Evolutionary conservation across 2,797 vertebrate genomes (phyloP), one percentile per base, ranked within the genome.

Genomic region (Gila robusta): DNA sequence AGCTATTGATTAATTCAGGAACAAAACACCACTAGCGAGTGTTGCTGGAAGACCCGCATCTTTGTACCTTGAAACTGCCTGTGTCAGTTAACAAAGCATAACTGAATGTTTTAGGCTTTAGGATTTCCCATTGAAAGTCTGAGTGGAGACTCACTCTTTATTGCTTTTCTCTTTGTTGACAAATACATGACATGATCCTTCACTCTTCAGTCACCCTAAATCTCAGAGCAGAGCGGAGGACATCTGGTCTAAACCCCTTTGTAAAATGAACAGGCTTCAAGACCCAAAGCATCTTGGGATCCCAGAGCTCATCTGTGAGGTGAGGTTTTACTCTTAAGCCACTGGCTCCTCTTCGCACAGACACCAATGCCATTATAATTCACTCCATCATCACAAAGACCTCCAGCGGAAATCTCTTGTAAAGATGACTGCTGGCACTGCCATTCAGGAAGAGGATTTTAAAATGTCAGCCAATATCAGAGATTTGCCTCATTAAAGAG

Each of bases 401-500:
- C 91, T 91, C 93, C 90, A 90, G 77, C 88, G 78, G 91, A 92
- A 93, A 95, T 94, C 94, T 93, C 93, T 92, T 89, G 93, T 91
- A 95, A 95, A 95, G 94, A 93, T 94, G 95, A 94, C 93, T 93
- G 94, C 95, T 94, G 94, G 94, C 93, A 91, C 92, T 90, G 93
- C 93, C 95, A 94, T 94, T 94, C 95, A 95, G 92, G 88, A 91
- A 89, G 93, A 94, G 93, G 92, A 94, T 95, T 95, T 95, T 90
- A 93, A 95, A 96, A 96, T 96, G 95, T 96, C 95, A 96, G 92
- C 91, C 92, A 87, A 82, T 91, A 90, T 91, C 91, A 84, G 89
- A 94, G 93, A 94, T 94, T 94, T 94, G 93, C 93, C 94, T 95
- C 95, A 95, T 94, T 95, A 95, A 94, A 95, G 91, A 92, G 66